These are phyloP conservation scores for Gobionotothen gibberifrons DNA, from an alignment of 2,797 vertebrate genomes.

Conservation along the genomic window DNA sequence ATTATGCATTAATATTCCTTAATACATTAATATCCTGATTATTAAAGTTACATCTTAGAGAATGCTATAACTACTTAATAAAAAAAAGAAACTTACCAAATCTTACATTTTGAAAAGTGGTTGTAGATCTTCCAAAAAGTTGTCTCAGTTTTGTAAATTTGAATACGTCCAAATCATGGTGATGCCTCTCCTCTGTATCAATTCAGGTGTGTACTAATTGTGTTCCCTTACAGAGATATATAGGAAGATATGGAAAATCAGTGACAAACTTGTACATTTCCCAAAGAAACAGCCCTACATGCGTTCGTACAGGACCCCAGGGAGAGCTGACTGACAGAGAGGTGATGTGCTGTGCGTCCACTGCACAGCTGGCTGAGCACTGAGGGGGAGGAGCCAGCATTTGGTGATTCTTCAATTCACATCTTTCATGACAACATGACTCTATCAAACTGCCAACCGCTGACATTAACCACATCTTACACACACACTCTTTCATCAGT, in stretches of 20 bases:
- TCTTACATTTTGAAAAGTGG: conserved; percentile 34
- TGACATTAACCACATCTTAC: conserved; percentile 38
- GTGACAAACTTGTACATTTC: conserved; percentile 13
- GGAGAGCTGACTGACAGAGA: conserved; percentile 42
- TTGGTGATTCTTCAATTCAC: conserved; percentile 49
- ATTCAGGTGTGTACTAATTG: conserved; percentile 23
- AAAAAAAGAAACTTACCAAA: conserved; percentile 21
- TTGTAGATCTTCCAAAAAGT: conserved; percentile 28
- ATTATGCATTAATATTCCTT: not conserved
- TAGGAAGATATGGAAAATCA: conserved; percentile 1
- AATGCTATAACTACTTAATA: not conserved
- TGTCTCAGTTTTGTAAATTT: conserved; percentile 10
- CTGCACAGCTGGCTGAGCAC: conserved; percentile 52
- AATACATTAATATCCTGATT: not conserved
- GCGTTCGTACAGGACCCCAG: conserved; percentile 12
- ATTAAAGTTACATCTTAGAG: no score
- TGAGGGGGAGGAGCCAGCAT: conserved; percentile 49
- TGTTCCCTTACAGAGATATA: conserved; percentile 2
- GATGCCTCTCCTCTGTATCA: not conserved
- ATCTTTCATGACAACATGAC: conserved; percentile 58
- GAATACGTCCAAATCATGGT: conserved; percentile 28
- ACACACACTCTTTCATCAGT: conserved; percentile 31
- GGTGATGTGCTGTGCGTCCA: conserved; percentile 56
- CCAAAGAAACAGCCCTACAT: not conserved
- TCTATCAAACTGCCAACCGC: conserved; percentile 40